phyloP scores from a whole-genome alignment of 1,140 invertebrate species.

The Achatina immaculata region DNA sequence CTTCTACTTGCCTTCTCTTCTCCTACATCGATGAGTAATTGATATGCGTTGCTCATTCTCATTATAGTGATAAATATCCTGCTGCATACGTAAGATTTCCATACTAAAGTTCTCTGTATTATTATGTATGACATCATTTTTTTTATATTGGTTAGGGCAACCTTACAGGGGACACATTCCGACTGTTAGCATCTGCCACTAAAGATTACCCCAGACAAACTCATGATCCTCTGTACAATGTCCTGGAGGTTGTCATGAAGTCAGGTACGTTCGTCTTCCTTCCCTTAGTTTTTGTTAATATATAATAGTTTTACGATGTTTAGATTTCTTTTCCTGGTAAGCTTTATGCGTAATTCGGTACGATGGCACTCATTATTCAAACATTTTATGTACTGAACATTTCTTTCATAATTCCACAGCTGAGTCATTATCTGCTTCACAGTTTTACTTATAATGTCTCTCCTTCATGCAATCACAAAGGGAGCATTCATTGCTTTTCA shows the following conservation, averaged over 20 bases:
- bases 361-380: no score
- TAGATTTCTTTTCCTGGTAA: background rate
- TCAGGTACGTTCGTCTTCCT: slow-evolving; percentile 52
- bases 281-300: background rate
- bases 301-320: background rate
- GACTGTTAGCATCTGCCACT: slow-evolving; percentile 57
- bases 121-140: background rate
- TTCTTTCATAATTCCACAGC: no score
- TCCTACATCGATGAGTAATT: no score
- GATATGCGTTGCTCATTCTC: no score
- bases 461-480: no score
- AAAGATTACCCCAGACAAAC: slow-evolving; percentile 57
- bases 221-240: slow-evolving; percentile 62
- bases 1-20: no score
- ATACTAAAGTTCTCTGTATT: background rate
- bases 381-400: background rate
- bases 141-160: slow-evolving; percentile 40
- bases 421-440: no score
- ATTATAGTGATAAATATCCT: no score
- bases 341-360: no score
- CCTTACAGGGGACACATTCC: slow-evolving; percentile 64
- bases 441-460: no score
- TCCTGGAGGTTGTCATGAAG: slow-evolving; percentile 63
- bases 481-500: no score
- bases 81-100: background rate